Conservation (phyloP, 37 sponge, comb jelly and placozoan species). For the Amphimedon queenslandica region DNA sequence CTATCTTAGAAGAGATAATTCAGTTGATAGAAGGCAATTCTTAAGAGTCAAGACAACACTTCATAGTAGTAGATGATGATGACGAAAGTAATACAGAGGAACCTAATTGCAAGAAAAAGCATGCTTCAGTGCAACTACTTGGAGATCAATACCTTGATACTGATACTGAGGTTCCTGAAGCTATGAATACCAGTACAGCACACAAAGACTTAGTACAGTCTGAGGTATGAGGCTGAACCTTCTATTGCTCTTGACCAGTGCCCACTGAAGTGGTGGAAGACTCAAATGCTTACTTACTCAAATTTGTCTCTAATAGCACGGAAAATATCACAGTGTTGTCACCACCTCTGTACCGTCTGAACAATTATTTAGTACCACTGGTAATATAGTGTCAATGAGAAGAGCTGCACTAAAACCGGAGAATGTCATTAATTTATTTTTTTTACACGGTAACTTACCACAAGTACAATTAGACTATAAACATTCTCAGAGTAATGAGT, state of each 20-base stretch:
- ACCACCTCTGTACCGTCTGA: background rate
- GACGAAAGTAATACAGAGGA: background rate
- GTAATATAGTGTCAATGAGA: background rate
- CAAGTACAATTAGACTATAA: background rate
- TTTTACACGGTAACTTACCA: background rate
- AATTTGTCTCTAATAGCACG: background rate
- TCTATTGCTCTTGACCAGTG: background rate
- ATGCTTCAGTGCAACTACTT: background rate
- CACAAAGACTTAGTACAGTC: background rate
- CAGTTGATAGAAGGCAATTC: too few relatives aligned
- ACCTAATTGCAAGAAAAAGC: background rate
- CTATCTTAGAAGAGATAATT: background rate
- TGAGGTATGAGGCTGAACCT: background rate
- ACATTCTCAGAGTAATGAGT: background rate
- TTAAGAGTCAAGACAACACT: too few relatives aligned
- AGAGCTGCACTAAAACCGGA: background rate
- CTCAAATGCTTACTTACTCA: background rate
- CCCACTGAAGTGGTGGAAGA: background rate
- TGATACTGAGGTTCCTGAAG: too few relatives aligned
- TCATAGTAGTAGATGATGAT: background rate
- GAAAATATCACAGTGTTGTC: background rate
- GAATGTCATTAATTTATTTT: background rate
- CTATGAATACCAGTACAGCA: background rate
- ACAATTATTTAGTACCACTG: background rate
- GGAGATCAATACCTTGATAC: background rate